phyloP scores from a whole-genome alignment of 1,140 invertebrate species.

The Drosophila pseudoobscura region DNA sequence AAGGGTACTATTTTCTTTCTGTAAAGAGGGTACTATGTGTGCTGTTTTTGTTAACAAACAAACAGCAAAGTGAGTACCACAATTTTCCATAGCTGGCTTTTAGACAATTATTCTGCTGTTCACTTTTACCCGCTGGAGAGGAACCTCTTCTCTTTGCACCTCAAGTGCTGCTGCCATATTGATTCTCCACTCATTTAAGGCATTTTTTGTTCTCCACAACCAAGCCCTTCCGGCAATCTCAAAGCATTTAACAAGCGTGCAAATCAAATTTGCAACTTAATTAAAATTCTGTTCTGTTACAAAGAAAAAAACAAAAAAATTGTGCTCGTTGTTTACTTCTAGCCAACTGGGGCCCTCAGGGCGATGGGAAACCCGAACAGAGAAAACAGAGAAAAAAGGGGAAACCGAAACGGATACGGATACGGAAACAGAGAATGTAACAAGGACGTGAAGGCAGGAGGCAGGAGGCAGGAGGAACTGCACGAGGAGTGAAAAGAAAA shows the following conservation, averaged over 20 bases:
- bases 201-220: conserved; percentile 4
- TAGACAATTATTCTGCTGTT: too few species aligned
- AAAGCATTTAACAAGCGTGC: conserved; percentile 66
- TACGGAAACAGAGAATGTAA: not conserved
- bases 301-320: conserved; percentile 45
- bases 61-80: too few species aligned
- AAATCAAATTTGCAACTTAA: conserved; percentile 79
- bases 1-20: too few species aligned
- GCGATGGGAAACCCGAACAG: conserved; percentile 24
- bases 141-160: too few species aligned
- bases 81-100: too few species aligned
- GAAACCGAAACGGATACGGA: conserved; percentile 21
- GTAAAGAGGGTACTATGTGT: too few species aligned
- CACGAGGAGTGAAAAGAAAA: conserved; percentile 48
- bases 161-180: not conserved
- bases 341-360: conserved; percentile 2
- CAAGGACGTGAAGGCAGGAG: not conserved
- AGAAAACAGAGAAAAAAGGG: conserved; percentile 43
- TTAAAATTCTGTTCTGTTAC: conserved; percentile 68
- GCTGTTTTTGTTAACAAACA: too few species aligned
- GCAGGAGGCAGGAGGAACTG: conserved; percentile 1
- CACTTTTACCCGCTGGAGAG: too few species aligned
- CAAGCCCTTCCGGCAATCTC: conserved; percentile 12
- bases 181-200: not conserved
- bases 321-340: conserved; percentile 33